Conservation (phyloP, 2,888 invertebrate species). For the Saturnia japonica region DNA sequence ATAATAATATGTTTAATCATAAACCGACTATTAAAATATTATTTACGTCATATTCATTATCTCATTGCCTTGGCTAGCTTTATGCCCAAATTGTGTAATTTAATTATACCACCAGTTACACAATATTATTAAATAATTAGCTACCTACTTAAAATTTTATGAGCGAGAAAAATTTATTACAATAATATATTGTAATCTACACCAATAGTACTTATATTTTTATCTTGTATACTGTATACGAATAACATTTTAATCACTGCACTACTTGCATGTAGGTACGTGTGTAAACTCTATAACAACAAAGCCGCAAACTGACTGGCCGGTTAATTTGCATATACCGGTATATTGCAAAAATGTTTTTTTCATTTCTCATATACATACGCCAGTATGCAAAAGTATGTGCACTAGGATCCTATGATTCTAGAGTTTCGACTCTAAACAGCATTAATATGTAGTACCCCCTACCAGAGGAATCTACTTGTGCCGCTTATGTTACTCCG, state of each 20-base stretch:
- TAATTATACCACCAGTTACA: neutral
- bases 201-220: neutral
- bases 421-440: neutral
- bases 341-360: neutral
- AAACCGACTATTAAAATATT: neutral
- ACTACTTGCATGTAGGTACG: neutral
- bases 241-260: conserved; percentile 18
- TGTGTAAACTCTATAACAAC: conserved; percentile 4
- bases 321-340: conserved; percentile 10
- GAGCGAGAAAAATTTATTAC: neutral
- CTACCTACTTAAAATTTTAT: conserved; percentile 17
- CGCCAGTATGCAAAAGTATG: neutral
- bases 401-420: too few relatives aligned
- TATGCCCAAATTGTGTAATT: neutral
- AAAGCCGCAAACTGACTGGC: conserved; percentile 2
- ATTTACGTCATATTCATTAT: neutral
- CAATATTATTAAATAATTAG: neutral
- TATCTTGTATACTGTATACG: conserved; percentile 24
- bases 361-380: neutral
- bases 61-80: neutral
- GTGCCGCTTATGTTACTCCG: neutral
- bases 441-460: too few relatives aligned
- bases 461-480: neutral
- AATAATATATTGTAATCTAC: neutral
- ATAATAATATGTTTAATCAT: neutral